Base-by-base conservation (phyloP, 2,888 invertebrate species). In the Hirtodrosophila confusa region DNA sequence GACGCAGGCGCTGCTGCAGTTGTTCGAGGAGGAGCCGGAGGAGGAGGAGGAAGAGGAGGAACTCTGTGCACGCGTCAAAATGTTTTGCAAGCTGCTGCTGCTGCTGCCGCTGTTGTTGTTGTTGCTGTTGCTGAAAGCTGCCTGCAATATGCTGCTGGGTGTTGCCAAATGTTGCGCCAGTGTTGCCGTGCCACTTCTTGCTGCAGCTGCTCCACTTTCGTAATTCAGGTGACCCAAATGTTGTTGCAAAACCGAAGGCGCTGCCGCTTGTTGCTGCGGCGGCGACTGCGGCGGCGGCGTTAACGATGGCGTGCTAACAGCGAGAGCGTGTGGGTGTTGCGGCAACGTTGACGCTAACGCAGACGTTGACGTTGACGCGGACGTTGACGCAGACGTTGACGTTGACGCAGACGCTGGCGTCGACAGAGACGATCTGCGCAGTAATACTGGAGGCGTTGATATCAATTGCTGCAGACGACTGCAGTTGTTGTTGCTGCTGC, bases 181-280 rank as follows among this genome's bases (percentile, higher is more conserved):
- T 68, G 89, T 89, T 72, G 88, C 75, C 82, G 88, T 79, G 62
- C 89, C 80, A 68, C 80, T 89, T 70, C 83, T 86, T 29, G 69
- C 63, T 78, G 77, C 73, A 75, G 82, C 69, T 70, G 86, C 75
- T 80, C 83, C 87, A 85, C 89, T 86, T 88, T 86, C 89, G 74
- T 78, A 90, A 89, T 89, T 89, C 73, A 89, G 89, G 86, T 90
- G 90, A 88, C 91, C 90, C 86, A 91, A 90, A 90, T 90, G 91
- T 72, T 89, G 89, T 82, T 89, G 89, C 86, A 89, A 88, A 75
- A 90, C 90, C 69, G 89, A 84, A 75, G 88, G 75, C 79, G 69
- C 72, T 47, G 67, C 64, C 62, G 71, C 65, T 64, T 69, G 75
- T 40, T 63, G 72, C 47, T 65, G 78, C 40, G 68, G 78, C 43